Base-by-base conservation (phyloP, 2,113 vertebrate genomes). In the Oceanodroma tethys region DNA sequence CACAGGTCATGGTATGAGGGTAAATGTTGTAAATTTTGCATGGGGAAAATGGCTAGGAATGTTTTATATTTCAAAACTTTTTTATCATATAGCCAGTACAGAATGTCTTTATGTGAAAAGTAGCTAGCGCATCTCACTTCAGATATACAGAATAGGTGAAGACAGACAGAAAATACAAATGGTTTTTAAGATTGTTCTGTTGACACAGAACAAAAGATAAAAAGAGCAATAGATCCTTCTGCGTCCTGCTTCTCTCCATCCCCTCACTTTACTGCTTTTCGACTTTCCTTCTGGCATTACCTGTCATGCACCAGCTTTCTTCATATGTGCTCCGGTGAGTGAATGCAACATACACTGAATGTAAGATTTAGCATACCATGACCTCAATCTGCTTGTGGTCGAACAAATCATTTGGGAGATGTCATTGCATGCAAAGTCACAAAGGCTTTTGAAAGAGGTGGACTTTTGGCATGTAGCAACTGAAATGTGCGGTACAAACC, bases 11-110 rank as follows among this genome's bases (percentile, higher is more conserved):
- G 22, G 15, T 84, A 12, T 72, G 25, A 81, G 34, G 55, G 55
- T 66, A 73, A 60, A 75, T 40, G 32, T 60, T 97, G 32, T 73
- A 26, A 53, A 75, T 95, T 78, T 63, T 84, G 34, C 66, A 6
- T 43, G 65, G 80, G 73, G 47, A 68, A 63, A 75, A 65, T 45
- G 21, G 13, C 55, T 29, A 40, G 65, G 43, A 43, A 16, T 58
- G 21, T 65, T 76, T 84, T 79, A 16, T 83, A 40, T 71, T 95
- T 94, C 84, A 86, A 79, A 90, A 94, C 29, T 86, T 48, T 63
- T 84, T 66, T 43, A 40, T 75, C 16, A 18, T 58, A 3, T 42
- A 67, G 29, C 11, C 26, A 23, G 40, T 50, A 58, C 36, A 40
- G 29, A 45, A 34, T 45, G 17, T 34, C 52, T 79, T 47, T 74